Evolutionary conservation across 2,797 vertebrate species (phyloP).

Genomic region (Channallabes apus): DNA sequence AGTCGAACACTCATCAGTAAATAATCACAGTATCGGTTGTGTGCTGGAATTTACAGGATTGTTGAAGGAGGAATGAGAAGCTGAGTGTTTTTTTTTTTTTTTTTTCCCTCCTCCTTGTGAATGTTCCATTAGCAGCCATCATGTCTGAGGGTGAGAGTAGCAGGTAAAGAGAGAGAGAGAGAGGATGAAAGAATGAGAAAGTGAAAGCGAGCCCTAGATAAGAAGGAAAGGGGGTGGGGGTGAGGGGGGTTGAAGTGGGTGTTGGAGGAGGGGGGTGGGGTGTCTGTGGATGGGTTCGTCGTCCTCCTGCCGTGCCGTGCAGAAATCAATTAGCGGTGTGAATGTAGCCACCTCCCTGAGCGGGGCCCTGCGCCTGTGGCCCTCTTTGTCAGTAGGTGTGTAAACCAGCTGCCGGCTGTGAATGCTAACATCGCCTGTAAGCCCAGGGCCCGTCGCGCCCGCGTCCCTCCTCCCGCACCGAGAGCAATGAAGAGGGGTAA

Average conservation of each 20-base stretch:
- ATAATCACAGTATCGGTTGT: neutral
- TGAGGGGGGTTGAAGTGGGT: neutral
- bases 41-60: constrained; percentile 43
- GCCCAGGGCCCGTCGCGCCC: constrained; percentile 56
- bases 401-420: constrained; percentile 89
- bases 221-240: constrained; percentile 19
- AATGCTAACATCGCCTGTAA: constrained; percentile 77
- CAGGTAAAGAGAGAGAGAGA: constrained; percentile 49
- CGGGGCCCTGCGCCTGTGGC: constrained; percentile 68
- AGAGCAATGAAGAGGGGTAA: constrained; percentile 95
- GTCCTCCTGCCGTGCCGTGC: constrained; percentile 76
- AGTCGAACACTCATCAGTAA: neutral
- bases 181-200: constrained; percentile 3
- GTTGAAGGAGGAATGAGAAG: constrained; percentile 16
- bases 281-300: constrained; percentile 30
- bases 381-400: constrained; percentile 78
- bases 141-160: neutral
- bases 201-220: neutral
- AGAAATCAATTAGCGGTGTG: constrained; percentile 81
- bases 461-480: constrained; percentile 77
- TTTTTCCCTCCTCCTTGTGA: neutral
- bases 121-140: constrained; percentile 25
- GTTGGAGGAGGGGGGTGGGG: neutral
- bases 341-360: constrained; percentile 67
- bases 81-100: neutral